Conservation (phyloP, 2,888 invertebrate species). For the Phengaris arion region DNA sequence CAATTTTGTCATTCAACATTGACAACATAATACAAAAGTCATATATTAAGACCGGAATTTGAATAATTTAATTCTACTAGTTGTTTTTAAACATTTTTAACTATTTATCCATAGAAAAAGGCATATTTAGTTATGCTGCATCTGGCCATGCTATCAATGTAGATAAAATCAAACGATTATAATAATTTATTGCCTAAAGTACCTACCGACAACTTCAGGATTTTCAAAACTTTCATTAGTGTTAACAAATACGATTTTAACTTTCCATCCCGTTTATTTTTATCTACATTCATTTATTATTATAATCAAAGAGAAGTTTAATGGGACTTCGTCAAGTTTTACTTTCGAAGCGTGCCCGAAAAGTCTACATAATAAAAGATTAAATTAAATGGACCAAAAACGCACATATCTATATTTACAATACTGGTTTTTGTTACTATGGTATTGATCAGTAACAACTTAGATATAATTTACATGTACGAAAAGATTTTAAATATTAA, state of each 20-base stretch:
- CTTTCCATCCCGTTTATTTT: not conserved
- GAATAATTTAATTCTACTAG: too few relatives aligned
- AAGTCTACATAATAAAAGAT: not conserved
- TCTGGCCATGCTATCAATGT: not conserved
- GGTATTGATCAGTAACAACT: conserved; percentile 16
- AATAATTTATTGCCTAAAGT: not conserved
- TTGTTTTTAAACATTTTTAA: too few relatives aligned
- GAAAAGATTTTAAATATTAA: not conserved
- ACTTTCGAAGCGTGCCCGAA: not conserved
- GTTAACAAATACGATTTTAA: too few relatives aligned
- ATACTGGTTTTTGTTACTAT: conserved; percentile 13
- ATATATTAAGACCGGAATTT: too few relatives aligned
- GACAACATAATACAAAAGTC: too few relatives aligned
- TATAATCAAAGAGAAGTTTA: not conserved
- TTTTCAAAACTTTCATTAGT: not conserved
- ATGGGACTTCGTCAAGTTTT: not conserved
- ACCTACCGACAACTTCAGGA: not conserved
- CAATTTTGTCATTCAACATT: too few relatives aligned
- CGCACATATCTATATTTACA: not conserved
- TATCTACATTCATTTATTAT: not conserved
- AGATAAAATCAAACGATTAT: conserved; percentile 12
- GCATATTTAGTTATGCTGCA: too few relatives aligned
- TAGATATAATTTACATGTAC: not conserved
- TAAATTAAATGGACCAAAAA: conserved; percentile 17
- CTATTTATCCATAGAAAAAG: not conserved